Evolutionary conservation across 2,888 invertebrate genomes (phyloP), one percentile per base, ranked within the genome.

Genomic region (Rotaria socialis): DNA sequence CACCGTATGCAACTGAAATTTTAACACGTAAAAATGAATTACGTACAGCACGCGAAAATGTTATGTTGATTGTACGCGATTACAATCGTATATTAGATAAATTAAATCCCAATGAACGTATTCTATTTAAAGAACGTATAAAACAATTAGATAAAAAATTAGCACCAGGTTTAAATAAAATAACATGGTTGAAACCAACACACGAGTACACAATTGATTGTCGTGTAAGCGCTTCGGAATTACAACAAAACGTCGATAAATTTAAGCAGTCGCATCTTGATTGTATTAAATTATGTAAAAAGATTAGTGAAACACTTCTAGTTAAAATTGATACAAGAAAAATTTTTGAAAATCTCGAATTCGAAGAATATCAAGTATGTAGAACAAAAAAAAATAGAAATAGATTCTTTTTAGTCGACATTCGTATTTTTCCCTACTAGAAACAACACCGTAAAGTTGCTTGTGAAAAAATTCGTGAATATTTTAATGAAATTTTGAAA

Each of bases 211-310:
- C 91, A 85, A 89, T 88, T 16, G 91, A 91, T 84, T 91, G 91
- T 88, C 89, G 91, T 24, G 87, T 89, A 52, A 90, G 90, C 87
- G 91, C 91, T 56, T 89, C 89, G 86, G 90, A 90, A 88, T 88
- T 89, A 86, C 86, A 87, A 52, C 47, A 60, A 80, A 60, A 43
- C 24, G 92, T 96, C 11, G 94, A 95, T 87, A 94, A 94, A 27
- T 96, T 96, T 90, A 96, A 96, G 91, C 93, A 93, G 58, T 94
- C 94, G 87, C 95, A 95, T 90, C 89, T 89, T 89, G 89, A 75
- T 41, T 86, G 86, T 86, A 89, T 90, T 5, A 88, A 87, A 41
- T 89, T 89, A 86, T 91, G 91, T 88, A 90, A 90, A 67, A 89
- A 89, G 86, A 89, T 92, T 85, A 90, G 91, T 87, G 90, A 91